Evolutionary conservation across 2,888 invertebrate genomes (phyloP).

Genomic region (Clunio marinus): DNA sequence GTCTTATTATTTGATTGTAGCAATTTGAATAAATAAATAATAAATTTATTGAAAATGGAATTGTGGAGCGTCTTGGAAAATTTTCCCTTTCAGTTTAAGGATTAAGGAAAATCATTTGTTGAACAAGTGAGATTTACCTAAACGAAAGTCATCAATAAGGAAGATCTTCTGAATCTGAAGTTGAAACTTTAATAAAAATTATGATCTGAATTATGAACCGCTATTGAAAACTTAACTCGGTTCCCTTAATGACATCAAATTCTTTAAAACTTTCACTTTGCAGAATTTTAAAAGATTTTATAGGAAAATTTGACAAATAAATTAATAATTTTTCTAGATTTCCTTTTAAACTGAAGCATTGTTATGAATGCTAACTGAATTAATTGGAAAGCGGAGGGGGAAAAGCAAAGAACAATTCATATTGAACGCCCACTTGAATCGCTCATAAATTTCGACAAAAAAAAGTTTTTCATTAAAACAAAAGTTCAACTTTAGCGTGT

Average conservation of each 20-base stretch:
- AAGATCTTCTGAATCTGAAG: too few relatives aligned
- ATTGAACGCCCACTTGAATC: too few relatives aligned
- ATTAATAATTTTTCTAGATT: neutral
- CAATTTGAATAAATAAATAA: slow-evolving; percentile 22
- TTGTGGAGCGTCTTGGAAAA: neutral
- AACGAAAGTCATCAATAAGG: slow-evolving; percentile 9
- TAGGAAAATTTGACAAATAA: too few relatives aligned
- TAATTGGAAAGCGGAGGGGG: slow-evolving; percentile 1
- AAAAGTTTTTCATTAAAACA: too few relatives aligned
- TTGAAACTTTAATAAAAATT: neutral
- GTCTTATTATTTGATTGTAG: neutral
- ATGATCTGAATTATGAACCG: too few relatives aligned
- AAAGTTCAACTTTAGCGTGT: too few relatives aligned
- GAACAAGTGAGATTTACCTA: neutral
- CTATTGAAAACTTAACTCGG: too few relatives aligned
- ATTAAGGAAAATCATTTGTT: neutral
- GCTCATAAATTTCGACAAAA: too few relatives aligned
- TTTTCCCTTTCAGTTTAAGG: neutral
- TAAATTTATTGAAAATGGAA: slow-evolving; percentile 5
- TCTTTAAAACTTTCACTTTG: too few relatives aligned
- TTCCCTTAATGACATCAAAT: too few relatives aligned
- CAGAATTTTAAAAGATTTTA: too few relatives aligned
- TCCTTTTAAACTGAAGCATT: neutral
- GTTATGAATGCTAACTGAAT: neutral
- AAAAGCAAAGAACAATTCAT: too few relatives aligned